Evolutionary conservation across 2,888 invertebrate species (phyloP).

Genomic region (Tineola bisselliella): DNA sequence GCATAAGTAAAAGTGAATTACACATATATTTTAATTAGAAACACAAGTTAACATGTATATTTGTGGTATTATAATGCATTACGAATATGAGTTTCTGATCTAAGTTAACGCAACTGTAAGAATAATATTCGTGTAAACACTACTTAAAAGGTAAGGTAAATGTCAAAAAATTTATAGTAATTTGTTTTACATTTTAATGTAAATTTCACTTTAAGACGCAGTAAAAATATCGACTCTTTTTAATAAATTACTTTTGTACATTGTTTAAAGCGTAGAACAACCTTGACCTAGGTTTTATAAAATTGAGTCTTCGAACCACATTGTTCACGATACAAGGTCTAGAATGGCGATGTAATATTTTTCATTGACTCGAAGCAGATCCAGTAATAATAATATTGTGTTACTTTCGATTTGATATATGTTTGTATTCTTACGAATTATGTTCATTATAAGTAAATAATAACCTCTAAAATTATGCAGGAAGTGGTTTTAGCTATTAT

Average conservation of each 20-base stretch:
- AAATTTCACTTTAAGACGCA: neutral
- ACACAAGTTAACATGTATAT: too few species aligned
- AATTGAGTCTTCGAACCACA: neutral
- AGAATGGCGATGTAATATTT: neutral
- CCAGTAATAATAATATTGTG: neutral
- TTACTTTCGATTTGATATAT: neutral
- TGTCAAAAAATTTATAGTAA: neutral
- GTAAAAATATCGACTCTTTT: neutral
- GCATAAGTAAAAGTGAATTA: too few species aligned
- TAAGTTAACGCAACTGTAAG: too few species aligned
- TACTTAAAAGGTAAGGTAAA: neutral
- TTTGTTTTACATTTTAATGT: neutral
- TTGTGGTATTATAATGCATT: too few species aligned
- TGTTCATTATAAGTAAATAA: neutral
- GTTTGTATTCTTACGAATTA: neutral
- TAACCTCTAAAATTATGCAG: constrained; percentile 41
- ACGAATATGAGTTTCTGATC: too few species aligned
- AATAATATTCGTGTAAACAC: too few species aligned
- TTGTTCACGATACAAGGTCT: neutral
- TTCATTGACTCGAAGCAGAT: neutral
- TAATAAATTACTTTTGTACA: neutral
- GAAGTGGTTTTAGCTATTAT: constrained; percentile 62
- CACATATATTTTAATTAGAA: too few species aligned
- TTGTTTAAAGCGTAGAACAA: neutral
- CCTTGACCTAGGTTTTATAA: neutral